Evolutionary conservation across 2,797 vertebrate species (phyloP).

Genomic region (Poecilia wingei): DNA sequence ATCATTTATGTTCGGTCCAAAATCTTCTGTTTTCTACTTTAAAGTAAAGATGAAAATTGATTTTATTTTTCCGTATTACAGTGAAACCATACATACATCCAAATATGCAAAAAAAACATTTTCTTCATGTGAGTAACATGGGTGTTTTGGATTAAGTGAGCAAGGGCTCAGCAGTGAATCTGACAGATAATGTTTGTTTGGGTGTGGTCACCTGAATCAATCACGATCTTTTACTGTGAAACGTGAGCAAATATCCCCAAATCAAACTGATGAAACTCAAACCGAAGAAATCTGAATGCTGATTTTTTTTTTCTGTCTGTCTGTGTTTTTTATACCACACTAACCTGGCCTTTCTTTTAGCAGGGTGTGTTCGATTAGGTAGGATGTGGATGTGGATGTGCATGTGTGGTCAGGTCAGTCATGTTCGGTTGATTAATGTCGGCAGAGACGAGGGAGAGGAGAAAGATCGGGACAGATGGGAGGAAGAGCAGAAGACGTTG

Average conservation of each 20-base stretch:
- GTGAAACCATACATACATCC: neutral
- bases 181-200: no score
- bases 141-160: no score
- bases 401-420: conserved; percentile 44
- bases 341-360: neutral
- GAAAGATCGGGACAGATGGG: conserved; percentile 57
- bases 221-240: no score
- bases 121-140: neutral
- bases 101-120: neutral
- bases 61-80: no score
- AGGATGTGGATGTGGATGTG: conserved; percentile 4
- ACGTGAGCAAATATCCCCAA: no score
- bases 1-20: neutral
- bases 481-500: conserved; percentile 48
- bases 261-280: no score
- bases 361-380: neutral
- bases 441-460: conserved; percentile 42
- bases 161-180: no score
- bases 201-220: neutral
- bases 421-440: conserved; percentile 62
- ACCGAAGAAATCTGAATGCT: no score
- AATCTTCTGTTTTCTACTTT: neutral
- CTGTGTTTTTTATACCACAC: neutral
- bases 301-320: neutral
- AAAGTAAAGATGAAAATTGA: neutral